Conservation (phyloP, 1,140 invertebrate species). For the Bombus haemorrhoidalis region DNA sequence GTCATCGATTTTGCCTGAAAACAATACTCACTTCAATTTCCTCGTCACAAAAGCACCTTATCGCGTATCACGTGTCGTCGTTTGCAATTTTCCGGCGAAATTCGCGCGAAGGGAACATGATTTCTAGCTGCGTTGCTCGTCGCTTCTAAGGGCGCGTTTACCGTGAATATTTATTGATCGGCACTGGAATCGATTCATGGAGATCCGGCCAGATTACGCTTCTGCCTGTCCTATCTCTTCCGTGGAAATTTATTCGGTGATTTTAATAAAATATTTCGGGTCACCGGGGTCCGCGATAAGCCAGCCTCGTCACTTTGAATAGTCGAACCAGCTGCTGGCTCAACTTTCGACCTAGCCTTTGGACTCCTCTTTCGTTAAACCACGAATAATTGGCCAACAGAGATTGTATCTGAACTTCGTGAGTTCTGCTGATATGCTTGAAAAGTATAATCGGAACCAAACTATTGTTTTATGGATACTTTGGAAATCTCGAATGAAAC, state of each 20-base stretch:
- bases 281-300: not conserved
- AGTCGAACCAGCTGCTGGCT: not conserved
- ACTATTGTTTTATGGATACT: not conserved
- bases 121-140: not conserved
- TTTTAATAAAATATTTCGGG: conserved; percentile 27
- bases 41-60: not conserved
- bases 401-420: not conserved
- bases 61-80: not conserved
- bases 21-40: not conserved
- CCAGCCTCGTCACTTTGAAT: not conserved
- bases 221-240: not conserved
- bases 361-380: not conserved
- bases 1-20: not conserved
- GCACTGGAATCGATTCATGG: not conserved
- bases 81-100: not conserved
- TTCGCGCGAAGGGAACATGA: not conserved
- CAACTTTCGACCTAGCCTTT: not conserved
- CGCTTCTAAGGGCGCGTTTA: not conserved
- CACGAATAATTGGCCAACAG: not conserved
- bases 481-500: not conserved
- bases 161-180: conserved; percentile 3
- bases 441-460: not conserved
- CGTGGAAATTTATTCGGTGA: conserved; percentile 5
- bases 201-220: conserved; percentile 4
- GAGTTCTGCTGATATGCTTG: not conserved